Evolutionary conservation across 35 echinoderm and acorn worm species (phyloP).

Genomic region (Acanthaster planci): DNA sequence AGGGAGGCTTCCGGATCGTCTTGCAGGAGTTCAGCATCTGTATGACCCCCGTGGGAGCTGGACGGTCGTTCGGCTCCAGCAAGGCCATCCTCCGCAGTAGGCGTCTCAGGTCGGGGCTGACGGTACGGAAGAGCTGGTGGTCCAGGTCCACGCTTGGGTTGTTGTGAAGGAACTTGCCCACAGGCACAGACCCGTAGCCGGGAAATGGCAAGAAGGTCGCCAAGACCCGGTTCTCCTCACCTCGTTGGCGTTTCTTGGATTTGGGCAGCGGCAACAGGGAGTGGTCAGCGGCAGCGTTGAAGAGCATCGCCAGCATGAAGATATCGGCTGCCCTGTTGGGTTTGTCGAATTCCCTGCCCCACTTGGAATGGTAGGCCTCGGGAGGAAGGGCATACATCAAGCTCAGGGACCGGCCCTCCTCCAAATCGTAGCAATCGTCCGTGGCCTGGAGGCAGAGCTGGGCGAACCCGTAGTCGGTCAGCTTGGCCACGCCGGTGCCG

Average conservation of each 20-base stretch:
- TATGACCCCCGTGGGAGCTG: constrained; percentile 67
- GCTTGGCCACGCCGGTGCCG: constrained; percentile 67
- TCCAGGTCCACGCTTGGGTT: constrained; percentile 90
- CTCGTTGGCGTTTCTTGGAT: neutral
- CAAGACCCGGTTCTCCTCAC: neutral
- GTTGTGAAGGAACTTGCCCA: constrained; percentile 84
- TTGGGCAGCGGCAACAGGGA: constrained; percentile 51
- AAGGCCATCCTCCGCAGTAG: constrained; percentile 74
- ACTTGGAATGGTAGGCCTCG: constrained; percentile 60
- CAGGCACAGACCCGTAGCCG: constrained; percentile 82
- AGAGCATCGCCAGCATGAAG: constrained; percentile 82
- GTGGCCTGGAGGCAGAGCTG: constrained; percentile 71
- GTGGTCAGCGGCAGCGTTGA: constrained; percentile 77
- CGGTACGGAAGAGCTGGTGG: constrained; percentile 69
- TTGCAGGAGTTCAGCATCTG: constrained; percentile 66
- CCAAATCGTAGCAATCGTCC: constrained; percentile 63
- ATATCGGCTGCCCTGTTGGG: constrained; percentile 80
- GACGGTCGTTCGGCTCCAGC: constrained; percentile 58
- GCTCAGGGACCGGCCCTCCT: constrained; percentile 50
- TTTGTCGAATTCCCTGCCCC: constrained; percentile 60
- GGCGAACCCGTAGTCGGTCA: constrained; percentile 86
- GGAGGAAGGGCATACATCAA: constrained; percentile 68
- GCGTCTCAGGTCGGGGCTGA: constrained; percentile 68
- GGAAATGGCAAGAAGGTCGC: constrained; percentile 76
- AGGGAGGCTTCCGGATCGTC: constrained; percentile 33